Percentiles rank a stretch among this genome's conserved stretches.
These are phyloP conservation scores for Lasioglossum pauxillum DNA, from an alignment of 2,888 invertebrate species.

Conservation along the genomic window DNA sequence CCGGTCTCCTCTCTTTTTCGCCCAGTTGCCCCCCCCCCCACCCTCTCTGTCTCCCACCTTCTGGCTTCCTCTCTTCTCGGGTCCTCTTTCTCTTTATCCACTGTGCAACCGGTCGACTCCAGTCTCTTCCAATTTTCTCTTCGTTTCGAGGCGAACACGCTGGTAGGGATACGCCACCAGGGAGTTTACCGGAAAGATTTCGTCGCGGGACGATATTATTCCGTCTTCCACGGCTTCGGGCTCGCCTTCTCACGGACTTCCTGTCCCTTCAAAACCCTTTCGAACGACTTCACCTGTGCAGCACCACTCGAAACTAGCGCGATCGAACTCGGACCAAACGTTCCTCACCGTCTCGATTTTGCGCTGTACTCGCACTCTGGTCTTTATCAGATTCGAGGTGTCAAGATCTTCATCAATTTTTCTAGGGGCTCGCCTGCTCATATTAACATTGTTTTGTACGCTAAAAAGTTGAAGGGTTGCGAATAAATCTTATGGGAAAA, in stretches of 20 bases:
- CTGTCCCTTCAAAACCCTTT: slow-evolving; percentile 28
- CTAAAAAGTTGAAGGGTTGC: too few species aligned
- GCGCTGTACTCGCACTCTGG: neutral
- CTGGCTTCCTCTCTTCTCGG: slow-evolving; percentile 9
- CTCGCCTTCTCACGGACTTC: slow-evolving; percentile 15
- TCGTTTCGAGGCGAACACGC: slow-evolving; percentile 82
- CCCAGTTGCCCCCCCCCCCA: neutral
- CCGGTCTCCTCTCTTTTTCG: slow-evolving; percentile 31
- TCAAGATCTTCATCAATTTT: neutral
- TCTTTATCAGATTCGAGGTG: neutral
- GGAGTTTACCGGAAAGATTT: slow-evolving; percentile 72
- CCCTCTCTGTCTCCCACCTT: neutral
- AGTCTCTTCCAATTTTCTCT: slow-evolving; percentile 85
- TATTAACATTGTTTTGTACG: too few species aligned
- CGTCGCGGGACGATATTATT: slow-evolving; percentile 75
- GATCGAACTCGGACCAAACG: neutral
- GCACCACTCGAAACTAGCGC: neutral
- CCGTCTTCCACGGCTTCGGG: slow-evolving; percentile 47
- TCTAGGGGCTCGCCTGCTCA: neutral
- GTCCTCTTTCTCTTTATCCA: slow-evolving; percentile 38
- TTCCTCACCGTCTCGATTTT: neutral
- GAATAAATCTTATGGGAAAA: too few species aligned
- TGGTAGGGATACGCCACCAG: slow-evolving; percentile 67
- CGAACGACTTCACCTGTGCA: slow-evolving; percentile 40
- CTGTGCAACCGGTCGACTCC: slow-evolving; percentile 67